phyloP scores from a whole-genome alignment of 1,140 invertebrate species.

The Danaus plexippus region DNA sequence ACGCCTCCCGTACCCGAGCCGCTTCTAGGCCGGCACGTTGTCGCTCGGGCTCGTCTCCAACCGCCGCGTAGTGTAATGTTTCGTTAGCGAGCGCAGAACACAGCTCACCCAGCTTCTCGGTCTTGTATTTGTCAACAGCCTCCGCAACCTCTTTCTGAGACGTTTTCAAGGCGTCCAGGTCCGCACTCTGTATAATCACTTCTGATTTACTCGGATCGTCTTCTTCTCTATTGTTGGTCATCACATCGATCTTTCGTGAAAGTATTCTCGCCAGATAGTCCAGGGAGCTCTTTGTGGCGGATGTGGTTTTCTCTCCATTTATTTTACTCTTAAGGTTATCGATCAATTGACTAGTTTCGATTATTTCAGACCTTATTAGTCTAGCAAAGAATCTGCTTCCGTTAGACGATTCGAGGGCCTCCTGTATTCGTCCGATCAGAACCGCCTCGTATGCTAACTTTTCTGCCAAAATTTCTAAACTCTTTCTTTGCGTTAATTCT shows the following conservation, averaged over 20 bases:
- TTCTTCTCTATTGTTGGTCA: slow-evolving; percentile 40
- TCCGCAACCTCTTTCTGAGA: slow-evolving; percentile 75
- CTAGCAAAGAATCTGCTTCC: slow-evolving; percentile 72
- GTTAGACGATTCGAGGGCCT: slow-evolving; percentile 70
- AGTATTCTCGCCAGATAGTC: slow-evolving; percentile 78
- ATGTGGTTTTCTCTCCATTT: slow-evolving; percentile 72
- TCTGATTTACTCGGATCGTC: slow-evolving; percentile 39
- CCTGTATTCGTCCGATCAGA: slow-evolving; percentile 75
- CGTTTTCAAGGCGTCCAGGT: slow-evolving; percentile 73
- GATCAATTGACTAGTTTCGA: slow-evolving; percentile 82
- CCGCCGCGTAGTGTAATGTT: slow-evolving; percentile 72
- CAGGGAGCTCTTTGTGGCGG: slow-evolving; percentile 69
- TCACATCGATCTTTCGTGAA: slow-evolving; percentile 73
- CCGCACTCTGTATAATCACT: slow-evolving; percentile 57
- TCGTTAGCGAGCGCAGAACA: slow-evolving; percentile 77
- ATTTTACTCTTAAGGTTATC: slow-evolving; percentile 78
- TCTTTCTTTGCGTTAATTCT: slow-evolving; percentile 76
- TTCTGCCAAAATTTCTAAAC: slow-evolving; percentile 80
- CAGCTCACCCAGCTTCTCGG: slow-evolving; percentile 77
- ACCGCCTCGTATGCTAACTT: slow-evolving; percentile 84
- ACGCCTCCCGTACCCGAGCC: slow-evolving; percentile 75
- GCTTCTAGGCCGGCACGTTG: slow-evolving; percentile 51
- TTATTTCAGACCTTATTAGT: slow-evolving; percentile 74
- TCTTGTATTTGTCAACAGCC: slow-evolving; percentile 76
- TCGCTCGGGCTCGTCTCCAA: slow-evolving; percentile 42